Conservation (phyloP, 1,140 invertebrate species). For the Lerema accius region DNA sequence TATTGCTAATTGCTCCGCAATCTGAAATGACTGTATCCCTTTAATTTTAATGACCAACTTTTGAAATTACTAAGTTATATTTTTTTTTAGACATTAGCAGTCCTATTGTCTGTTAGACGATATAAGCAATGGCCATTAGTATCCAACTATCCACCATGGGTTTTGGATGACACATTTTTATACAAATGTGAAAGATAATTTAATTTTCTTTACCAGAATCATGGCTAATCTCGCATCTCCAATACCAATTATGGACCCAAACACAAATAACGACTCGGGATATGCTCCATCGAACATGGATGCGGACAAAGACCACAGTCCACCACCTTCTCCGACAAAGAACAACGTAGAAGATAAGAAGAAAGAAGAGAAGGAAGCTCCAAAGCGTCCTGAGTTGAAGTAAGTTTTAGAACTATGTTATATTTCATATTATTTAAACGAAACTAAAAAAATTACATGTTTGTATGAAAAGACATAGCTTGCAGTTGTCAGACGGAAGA, state of each 20-base stretch:
- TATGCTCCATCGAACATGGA: conserved; percentile 83
- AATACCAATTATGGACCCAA: conserved; percentile 78
- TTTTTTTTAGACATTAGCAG: too few species aligned
- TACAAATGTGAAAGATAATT: neutral
- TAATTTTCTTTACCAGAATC: conserved; percentile 49
- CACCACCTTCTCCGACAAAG: conserved; percentile 60
- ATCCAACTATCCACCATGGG: too few species aligned
- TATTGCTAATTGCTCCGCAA: too few species aligned
- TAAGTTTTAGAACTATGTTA: conserved; percentile 43
- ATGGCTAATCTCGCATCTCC: conserved; percentile 78
- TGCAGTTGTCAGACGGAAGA: too few species aligned
- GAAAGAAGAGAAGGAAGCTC: conserved; percentile 43
- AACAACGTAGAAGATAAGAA: conserved; percentile 37
- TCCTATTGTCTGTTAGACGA: too few species aligned
- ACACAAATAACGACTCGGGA: conserved; percentile 87
- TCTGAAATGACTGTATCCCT: too few species aligned
- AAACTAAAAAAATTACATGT: too few species aligned
- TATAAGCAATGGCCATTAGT: too few species aligned
- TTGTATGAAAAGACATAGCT: conserved; percentile 1
- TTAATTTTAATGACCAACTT: too few species aligned
- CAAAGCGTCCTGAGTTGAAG: conserved; percentile 70
- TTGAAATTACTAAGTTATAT: too few species aligned
- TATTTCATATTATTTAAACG: conserved; percentile 15
- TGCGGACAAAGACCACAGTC: conserved; percentile 68
- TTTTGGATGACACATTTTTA: too few species aligned